phyloP scores from a whole-genome alignment of 2,113 vertebrate genomes.

The Panthera tigris region DNA sequence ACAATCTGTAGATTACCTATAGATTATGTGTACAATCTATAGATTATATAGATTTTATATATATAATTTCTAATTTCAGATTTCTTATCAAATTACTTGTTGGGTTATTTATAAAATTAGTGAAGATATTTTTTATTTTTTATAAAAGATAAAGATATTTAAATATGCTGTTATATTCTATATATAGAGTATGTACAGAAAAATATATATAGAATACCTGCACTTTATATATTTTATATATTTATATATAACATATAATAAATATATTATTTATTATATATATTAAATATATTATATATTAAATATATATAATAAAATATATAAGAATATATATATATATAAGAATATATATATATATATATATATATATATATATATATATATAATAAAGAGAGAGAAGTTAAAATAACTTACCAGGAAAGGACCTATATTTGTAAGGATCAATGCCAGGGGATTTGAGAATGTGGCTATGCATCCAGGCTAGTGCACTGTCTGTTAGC shows the following conservation, averaged over 20 bases:
- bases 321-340: too few relatives aligned
- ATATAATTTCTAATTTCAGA: background rate
- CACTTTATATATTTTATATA: background rate
- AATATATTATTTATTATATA: background rate
- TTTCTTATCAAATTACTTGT: slow-evolving; percentile 21
- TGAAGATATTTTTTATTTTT: background rate
- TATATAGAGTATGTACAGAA: background rate
- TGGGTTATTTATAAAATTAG: background rate
- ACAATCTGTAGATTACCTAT: background rate
- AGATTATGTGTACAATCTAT: background rate
- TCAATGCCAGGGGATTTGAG: background rate
- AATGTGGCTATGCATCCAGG: background rate
- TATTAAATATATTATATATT: too few relatives aligned
- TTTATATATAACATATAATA: background rate
- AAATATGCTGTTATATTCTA: background rate
- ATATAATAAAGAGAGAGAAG: background rate
- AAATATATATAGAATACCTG: background rate
- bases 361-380: too few relatives aligned
- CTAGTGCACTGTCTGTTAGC: background rate
- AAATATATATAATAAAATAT: too few relatives aligned
- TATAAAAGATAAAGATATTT: background rate
- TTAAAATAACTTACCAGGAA: background rate
- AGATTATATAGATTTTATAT: background rate
- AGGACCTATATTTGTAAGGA: background rate
- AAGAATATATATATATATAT: background rate